Conservation (phyloP, 2,113 vertebrate species). For the Tachycineta bicolor region DNA sequence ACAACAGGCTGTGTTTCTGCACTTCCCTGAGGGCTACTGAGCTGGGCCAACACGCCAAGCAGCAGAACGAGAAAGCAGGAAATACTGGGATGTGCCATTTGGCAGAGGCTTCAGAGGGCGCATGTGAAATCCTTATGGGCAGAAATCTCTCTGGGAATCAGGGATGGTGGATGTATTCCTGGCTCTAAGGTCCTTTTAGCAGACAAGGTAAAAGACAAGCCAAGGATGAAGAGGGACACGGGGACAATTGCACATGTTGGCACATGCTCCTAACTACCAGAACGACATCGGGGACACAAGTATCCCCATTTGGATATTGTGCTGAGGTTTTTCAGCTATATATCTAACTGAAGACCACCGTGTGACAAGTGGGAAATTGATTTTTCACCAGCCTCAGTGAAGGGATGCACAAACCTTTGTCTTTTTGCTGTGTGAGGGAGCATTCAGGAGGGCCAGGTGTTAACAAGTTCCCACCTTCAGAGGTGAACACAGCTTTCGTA, state of each 20-base stretch:
- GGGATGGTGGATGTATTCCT: background rate
- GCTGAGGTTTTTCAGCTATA: background rate
- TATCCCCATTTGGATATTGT: background rate
- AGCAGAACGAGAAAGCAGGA: too few relatives aligned
- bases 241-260: too few relatives aligned
- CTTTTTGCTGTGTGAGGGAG: background rate
- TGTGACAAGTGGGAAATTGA: background rate
- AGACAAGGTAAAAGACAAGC: background rate
- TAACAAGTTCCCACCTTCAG: background rate
- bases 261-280: background rate
- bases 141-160: background rate
- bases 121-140: fast-evolving
- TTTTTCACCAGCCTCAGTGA: background rate
- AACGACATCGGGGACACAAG: background rate
- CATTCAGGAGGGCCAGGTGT: background rate
- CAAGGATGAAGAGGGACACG: background rate
- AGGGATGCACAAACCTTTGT: background rate
- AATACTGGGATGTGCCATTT: background rate
- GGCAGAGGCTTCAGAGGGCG: background rate
- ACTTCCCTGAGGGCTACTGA: background rate
- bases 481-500: background rate
- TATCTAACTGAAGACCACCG: fast-evolving
- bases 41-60: fast-evolving
- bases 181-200: background rate
- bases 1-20: background rate